Evolutionary conservation across 1,140 invertebrate genomes (phyloP).

Genomic region (Palaemon carinicauda): DNA sequence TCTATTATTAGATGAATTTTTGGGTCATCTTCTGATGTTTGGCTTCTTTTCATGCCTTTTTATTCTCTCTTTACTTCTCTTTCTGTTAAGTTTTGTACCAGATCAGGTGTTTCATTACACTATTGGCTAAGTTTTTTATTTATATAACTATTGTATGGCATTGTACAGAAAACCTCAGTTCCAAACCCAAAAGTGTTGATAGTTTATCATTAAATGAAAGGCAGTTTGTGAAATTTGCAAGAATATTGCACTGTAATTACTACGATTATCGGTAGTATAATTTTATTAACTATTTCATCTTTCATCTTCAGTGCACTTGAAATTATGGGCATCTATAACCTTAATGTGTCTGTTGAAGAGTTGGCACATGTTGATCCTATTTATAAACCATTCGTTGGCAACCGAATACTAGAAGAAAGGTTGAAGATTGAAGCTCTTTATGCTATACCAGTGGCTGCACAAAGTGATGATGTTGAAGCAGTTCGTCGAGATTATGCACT

Average conservation of each 20-base stretch:
- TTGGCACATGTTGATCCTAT: conserved; percentile 56
- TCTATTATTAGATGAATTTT: no score
- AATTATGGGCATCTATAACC: conserved; percentile 24
- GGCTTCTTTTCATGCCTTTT: no score
- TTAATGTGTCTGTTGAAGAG: conserved; percentile 49
- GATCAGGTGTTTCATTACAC: no score
- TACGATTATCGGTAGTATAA: no score
- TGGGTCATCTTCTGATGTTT: no score
- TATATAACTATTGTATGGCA: no score
- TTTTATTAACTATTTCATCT: background rate
- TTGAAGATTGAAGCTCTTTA: conserved; percentile 77
- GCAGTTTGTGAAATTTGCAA: background rate
- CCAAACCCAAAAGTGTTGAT: no score
- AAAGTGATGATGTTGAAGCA: conserved; percentile 75
- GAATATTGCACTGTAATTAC: background rate
- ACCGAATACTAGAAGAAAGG: conserved; percentile 65
- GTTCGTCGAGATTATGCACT: conserved; percentile 76
- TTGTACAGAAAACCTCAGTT: no score
- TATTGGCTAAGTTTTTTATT: no score
- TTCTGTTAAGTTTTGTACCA: no score
- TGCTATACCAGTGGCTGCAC: conserved; percentile 68
- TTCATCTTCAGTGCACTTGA: conserved; percentile 15
- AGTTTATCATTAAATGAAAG: background rate
- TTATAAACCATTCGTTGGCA: conserved; percentile 63
- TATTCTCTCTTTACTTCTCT: no score